Conservation (phyloP, 2,113 vertebrate species). For the Labeo catla region DNA sequence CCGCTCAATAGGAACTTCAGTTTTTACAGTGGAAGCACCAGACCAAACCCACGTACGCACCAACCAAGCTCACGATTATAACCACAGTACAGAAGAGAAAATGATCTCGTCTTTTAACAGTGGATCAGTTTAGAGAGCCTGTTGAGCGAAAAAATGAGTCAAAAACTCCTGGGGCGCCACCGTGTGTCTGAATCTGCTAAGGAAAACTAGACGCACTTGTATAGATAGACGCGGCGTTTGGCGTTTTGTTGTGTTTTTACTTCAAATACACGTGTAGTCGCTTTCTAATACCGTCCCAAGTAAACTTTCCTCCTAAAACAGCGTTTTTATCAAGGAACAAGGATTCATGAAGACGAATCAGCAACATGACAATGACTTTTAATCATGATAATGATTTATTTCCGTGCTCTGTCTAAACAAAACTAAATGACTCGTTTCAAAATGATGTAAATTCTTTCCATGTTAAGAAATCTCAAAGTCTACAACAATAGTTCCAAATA, state of each 20-base stretch:
- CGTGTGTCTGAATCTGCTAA: background rate
- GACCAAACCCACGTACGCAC: background rate
- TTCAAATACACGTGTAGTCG: background rate
- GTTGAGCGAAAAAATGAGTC: background rate
- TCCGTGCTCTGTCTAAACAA: background rate
- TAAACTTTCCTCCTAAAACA: background rate
- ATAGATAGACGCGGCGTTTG: background rate
- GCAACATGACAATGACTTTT: background rate
- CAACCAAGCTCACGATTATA: background rate
- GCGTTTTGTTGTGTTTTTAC: background rate
- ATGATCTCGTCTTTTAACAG: background rate
- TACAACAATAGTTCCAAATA: background rate
- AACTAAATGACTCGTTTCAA: background rate
- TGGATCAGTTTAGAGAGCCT: no score
- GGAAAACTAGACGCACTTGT: background rate
- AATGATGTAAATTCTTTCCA: background rate
- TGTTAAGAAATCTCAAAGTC: background rate
- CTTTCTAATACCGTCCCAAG: background rate
- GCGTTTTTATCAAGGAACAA: background rate
- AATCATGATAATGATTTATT: background rate
- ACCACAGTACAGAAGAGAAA: background rate
- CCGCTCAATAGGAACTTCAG: background rate
- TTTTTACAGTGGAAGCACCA: background rate
- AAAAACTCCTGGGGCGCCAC: background rate
- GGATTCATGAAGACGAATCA: background rate